Evolutionary conservation across 2,888 invertebrate species (phyloP), one percentile per base, ranked within the genome.

Genomic region (Cheilosia impressa): DNA sequence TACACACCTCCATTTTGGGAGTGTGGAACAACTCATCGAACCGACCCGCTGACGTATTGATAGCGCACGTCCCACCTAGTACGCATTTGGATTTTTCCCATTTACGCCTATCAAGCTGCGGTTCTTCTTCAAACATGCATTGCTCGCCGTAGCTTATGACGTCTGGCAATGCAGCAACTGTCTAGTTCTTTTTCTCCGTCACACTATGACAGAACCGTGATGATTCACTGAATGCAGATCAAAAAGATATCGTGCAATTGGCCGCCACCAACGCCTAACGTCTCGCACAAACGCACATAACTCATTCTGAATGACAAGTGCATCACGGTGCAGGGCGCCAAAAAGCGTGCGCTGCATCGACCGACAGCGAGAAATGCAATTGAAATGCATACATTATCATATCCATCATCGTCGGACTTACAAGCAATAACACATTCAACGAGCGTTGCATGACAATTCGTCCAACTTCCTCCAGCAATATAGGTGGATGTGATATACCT

Each of bases 371-470:
- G n/a, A 45, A 72, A 79, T 84, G 84, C 81, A 85, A 85, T 76
- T 81, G 81, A 72, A 81, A 85, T 85, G 76, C 81, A 81, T 72
- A 57, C 79, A 57, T 66, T 68, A 85, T 81, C 85, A 55, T 66
- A 85, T 85, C 62, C 81, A 85, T 85, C 85, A 85, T 81, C 85
- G 81, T 68, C 63, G 72, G 80, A 63, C 76, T 85, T 77, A 85
- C 85, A 85, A 81, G 71, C 62, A 72, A 81, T 85, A 85, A 85
- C 50, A 85, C 72, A 85, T 76, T 80, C 81, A 66, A 68, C 68
- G 62, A 62, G 55, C 47, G 52, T 63, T 85, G 85, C 81, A 85
- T 77, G 76, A 81, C 31, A 85, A 81, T 81, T 77, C 41, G 45
- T 58, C 55, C 55, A 72, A 81, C 81, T 81, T 85, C 85, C 81